phyloP scores from a whole-genome alignment of 2,113 vertebrate species.

The Bubo blakistoni region DNA sequence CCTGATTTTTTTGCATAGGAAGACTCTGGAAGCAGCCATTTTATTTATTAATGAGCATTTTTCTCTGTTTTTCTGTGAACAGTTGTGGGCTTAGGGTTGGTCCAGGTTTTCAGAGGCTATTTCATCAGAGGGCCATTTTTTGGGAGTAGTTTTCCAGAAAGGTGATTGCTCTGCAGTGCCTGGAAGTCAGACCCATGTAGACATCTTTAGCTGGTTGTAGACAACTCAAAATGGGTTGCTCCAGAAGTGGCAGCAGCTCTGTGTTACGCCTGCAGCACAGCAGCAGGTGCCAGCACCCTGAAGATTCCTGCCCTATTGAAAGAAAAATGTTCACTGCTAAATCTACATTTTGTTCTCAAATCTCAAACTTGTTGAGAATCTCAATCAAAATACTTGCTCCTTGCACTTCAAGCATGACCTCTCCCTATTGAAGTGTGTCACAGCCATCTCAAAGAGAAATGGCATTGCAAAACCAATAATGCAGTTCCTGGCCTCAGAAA shows the following conservation, averaged over 20 bases:
- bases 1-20: neutral
- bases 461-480: neutral
- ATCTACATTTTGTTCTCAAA: neutral
- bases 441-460: neutral
- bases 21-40: neutral
- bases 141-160: neutral
- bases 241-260: neutral
- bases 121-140: neutral
- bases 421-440: neutral
- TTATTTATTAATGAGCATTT: neutral
- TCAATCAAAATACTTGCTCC: constrained; percentile 38
- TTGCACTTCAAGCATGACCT: neutral
- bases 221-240: neutral
- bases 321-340: neutral
- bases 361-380: constrained; percentile 13
- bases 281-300: neutral
- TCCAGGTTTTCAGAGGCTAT: neutral
- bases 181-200: neutral
- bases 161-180: neutral
- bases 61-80: neutral
- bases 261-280: neutral
- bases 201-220: neutral
- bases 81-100: neutral
- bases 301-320: neutral
- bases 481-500: neutral